Base-by-base conservation (phyloP, 2,888 invertebrate genomes). In the Epistrophe eligans region DNA sequence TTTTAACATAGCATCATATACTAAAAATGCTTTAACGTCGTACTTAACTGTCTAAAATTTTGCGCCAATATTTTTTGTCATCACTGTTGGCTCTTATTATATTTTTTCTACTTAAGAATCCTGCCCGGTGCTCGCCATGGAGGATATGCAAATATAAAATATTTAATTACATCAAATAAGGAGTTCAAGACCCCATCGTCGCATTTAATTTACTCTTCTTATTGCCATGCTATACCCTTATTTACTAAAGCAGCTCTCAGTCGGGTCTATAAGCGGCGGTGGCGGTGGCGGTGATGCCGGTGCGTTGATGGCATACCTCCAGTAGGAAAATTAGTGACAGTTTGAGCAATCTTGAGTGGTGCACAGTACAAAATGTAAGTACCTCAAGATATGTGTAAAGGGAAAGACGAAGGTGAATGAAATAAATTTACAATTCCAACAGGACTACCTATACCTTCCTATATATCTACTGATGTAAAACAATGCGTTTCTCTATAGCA, bases 101-200 rank as follows among this genome's bases (percentile, higher is more conserved):
- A 28, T 24, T 62, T 13, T 40, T 62, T 17, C 4, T 35, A 28
- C 8, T 32, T 55, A 4, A 32, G 32, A 28, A 15, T 28, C 8
- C 64, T 45, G 77, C 5, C 40, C 40, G 55, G 17, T 43, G 64
- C 79, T 60, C 62, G 13, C 10, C 24, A 35, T 77, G 43, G 58
- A 58, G 58, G 72, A 87, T 79, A 82, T 79, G 87, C 87, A 87
- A 87, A 83, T 79, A 83, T 83, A 79, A 87, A 83, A 83, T 82
- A 87, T 87, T 87, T 87, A 87, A 87, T 87, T 87, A 87, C 83
- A 83, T 79, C 74, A 83, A 83, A 82, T 87, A 87, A 87, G 79
- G 79, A 83, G 87, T 83, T 83, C 87, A 76, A 73, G 83, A 87
- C 74, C 74, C 70, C 83, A 76, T 83, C 62, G 77, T 83, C 70